These are phyloP conservation scores for Podabrus alpinus DNA, from an alignment of 2,888 invertebrate genomes.

Conservation along the genomic window DNA sequence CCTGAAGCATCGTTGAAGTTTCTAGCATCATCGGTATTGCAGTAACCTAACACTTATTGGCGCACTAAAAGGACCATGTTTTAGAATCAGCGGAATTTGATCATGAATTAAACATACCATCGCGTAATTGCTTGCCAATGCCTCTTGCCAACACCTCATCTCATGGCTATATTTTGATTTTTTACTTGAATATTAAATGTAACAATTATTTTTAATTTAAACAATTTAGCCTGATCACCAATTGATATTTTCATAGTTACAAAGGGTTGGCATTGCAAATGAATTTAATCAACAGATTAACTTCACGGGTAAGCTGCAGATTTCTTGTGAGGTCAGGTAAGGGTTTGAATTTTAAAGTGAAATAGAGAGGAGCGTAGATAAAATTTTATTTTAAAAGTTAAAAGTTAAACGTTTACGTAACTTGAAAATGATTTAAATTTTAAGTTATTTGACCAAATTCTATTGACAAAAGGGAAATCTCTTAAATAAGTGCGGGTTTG, in stretches of 20 bases:
- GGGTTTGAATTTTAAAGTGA: neutral
- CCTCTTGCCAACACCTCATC: slow-evolving; percentile 25
- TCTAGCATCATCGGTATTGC: slow-evolving; percentile 26
- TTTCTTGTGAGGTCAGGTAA: neutral
- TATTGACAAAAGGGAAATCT: neutral
- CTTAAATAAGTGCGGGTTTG: neutral
- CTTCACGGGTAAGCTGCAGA: neutral
- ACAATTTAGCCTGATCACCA: neutral
- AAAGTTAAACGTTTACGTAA: neutral
- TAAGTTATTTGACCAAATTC: neutral
- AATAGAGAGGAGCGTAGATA: neutral
- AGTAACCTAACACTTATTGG: slow-evolving; percentile 19
- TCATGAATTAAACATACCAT: slow-evolving; percentile 34
- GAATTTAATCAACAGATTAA: neutral
- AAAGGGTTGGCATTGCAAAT: neutral
- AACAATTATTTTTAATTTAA: neutral
- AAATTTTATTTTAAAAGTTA: neutral
- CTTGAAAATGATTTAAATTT: neutral
- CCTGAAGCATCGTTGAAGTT: slow-evolving; percentile 22
- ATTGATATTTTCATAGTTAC: neutral
- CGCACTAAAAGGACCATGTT: slow-evolving; percentile 22
- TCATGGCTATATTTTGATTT: slow-evolving; percentile 10
- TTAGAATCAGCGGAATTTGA: slow-evolving; percentile 25
- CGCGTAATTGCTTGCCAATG: slow-evolving; percentile 24
- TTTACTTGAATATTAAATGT: slow-evolving; percentile 5